Evolutionary conservation across 2,113 vertebrate genomes (phyloP), one percentile per base, ranked within the genome.

Genomic region (Pithys albifrons): DNA sequence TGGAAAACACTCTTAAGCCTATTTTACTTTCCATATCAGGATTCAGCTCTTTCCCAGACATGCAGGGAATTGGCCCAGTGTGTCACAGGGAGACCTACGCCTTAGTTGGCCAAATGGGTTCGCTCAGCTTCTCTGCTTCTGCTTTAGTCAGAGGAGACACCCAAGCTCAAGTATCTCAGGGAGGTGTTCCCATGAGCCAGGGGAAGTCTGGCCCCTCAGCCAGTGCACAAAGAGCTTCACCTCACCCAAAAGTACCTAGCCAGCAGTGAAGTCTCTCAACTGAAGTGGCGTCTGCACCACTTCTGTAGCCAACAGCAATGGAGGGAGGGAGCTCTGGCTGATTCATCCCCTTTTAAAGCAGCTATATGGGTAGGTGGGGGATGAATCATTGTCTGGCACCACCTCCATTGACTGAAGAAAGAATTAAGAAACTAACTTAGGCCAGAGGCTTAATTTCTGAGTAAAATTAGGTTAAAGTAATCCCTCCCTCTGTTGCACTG

Each of bases 351-450:
- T 86, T 91, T 81, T 78, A 85, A 95, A 41, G 39, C 57, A 86
- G 79, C 43, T 66, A 77, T 35, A 67, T 0, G 17, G 65, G 65
- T 71, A 78, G 43, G 51, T 91, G 89, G 86, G 89, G 86, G 65
- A 52, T 97, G 91, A 93, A 78, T 97, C 91, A 91, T 61, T 89
- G 86, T 77, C 91, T 95, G 90, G 54, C 66, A 91, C 49, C 70
- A 69, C 61, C 83, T 91, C 61, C 73, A 65, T 41, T 87, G 61
- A 91, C 91, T 93, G 65, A 49, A 92, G 80, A 62, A 94, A 64
- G 71, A 92, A 81, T 84, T 67, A 89, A 48, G 28, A 77, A 91
- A 64, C 52, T 46, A 86, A 41, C 12, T 84, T 75, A 45, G 19
- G 86, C 87, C 33, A 89, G 70, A 52, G 74, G 49, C 17, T 78